Percentiles rank a stretch among this genome's conserved stretches.
Conservation (phyloP, 2,113 vertebrate species). For the Rhagologus leucostigma region DNA sequence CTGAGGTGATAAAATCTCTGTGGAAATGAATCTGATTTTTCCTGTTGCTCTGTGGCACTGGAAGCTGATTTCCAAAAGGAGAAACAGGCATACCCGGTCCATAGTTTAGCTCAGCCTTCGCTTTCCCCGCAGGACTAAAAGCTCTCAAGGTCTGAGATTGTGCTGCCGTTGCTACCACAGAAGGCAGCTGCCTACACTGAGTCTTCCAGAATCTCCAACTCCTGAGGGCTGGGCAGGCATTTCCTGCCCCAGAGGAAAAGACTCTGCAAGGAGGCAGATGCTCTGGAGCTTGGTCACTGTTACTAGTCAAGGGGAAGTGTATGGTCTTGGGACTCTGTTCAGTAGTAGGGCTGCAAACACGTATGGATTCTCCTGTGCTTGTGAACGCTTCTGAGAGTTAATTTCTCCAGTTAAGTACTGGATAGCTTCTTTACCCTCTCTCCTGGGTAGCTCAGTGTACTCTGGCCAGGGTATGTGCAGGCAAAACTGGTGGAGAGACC, state of each 20-base stretch:
- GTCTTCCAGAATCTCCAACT: neutral
- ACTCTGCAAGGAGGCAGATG: neutral
- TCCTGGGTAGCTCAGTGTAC: neutral
- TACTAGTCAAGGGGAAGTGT: neutral
- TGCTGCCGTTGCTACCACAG: neutral
- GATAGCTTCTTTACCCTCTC: neutral
- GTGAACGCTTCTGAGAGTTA: neutral
- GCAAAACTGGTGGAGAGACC: neutral
- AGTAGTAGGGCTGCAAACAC: neutral
- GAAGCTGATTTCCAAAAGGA: neutral
- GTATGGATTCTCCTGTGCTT: neutral
- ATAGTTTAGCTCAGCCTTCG: neutral
- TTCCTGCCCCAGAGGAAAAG: neutral
- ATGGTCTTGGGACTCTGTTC: neutral
- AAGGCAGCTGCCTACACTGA: neutral
- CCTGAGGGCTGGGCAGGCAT: neutral
- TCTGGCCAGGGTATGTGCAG: neutral
- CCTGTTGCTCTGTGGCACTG: neutral
- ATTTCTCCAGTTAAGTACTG: neutral
- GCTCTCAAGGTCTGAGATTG: neutral
- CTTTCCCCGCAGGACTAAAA: neutral
- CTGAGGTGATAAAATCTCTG: conserved; percentile 56
- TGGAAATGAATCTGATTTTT: conserved; percentile 48
- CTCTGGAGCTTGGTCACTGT: neutral
- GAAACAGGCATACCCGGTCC: neutral